A percentile compares a stretch with the other conserved stretches of the same genome.
Conservation (phyloP, 2,888 invertebrate genomes). For the Acanthococcus lagerstroemiae region DNA sequence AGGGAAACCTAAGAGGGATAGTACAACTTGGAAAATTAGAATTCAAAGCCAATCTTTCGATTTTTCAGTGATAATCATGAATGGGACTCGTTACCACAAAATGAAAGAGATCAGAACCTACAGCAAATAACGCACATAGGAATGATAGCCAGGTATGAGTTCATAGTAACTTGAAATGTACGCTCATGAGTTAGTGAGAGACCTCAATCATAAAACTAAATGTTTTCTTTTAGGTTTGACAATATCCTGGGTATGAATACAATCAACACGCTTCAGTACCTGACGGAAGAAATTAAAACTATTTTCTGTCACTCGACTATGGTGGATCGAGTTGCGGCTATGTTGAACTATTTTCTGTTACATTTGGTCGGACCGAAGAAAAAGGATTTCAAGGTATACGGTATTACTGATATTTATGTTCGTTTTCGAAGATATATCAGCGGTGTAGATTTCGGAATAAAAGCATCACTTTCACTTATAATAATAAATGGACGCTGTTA, state of each 20-base stretch:
- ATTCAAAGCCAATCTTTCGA: no score
- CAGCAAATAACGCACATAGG: slow-evolving; percentile 63
- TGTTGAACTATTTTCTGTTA: slow-evolving; percentile 88
- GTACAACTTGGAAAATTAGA: no score
- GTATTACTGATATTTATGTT: no score
- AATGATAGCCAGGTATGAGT: slow-evolving; percentile 57
- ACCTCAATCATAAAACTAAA: no score
- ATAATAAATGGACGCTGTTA: no score
- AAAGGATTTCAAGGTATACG: slow-evolving; percentile 83
- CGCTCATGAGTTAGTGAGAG: background rate
- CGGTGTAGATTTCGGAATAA: no score
- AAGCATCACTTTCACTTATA: no score
- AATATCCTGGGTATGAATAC: slow-evolving; percentile 86
- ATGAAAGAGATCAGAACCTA: slow-evolving; percentile 66
- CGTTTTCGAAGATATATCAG: no score
- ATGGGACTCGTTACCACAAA: slow-evolving; percentile 58
- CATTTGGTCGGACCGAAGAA: slow-evolving; percentile 86
- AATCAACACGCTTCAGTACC: slow-evolving; percentile 65
- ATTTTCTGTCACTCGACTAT: slow-evolving; percentile 85
- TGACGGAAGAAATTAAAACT: slow-evolving; percentile 63
- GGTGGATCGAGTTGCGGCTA: slow-evolving; percentile 84
- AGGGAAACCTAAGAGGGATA: no score
- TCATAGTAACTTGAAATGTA: background rate
- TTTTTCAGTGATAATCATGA: slow-evolving; percentile 55
- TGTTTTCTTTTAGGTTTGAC: slow-evolving; percentile 53